Evolutionary conservation across 2,888 invertebrate species (phyloP).

Genomic region (Pilophorus perplexus): DNA sequence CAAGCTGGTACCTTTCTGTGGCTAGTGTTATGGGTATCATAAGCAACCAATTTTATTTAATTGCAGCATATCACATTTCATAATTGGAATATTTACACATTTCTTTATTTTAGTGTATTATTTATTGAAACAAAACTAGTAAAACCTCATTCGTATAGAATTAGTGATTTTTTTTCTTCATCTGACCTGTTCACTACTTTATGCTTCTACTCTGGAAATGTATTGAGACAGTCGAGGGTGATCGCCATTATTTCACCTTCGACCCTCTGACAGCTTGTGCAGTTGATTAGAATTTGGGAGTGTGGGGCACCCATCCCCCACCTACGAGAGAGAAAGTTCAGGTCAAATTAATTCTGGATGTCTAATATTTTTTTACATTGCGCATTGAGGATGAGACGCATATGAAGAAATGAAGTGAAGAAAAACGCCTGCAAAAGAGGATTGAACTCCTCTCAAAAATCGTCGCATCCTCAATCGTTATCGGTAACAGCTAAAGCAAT

Average conservation of each 20-base stretch:
- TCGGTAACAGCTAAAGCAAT: too few relatives aligned
- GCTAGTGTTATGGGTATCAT: slow-evolving; percentile 14
- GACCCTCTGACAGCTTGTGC: slow-evolving; percentile 50
- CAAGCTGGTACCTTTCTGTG: slow-evolving; percentile 24
- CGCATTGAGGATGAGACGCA: too few relatives aligned
- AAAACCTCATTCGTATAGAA: too few relatives aligned
- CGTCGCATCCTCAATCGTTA: too few relatives aligned
- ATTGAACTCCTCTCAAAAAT: too few relatives aligned
- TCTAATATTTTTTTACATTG: too few relatives aligned
- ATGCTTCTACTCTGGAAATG: slow-evolving; percentile 7
- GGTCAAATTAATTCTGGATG: too few relatives aligned
- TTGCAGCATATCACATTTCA: slow-evolving; percentile 33
- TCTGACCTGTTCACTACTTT: background rate
- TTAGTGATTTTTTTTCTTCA: slow-evolving; percentile 4
- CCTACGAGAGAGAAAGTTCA: slow-evolving; percentile 39
- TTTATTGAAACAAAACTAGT: background rate
- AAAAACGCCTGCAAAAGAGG: too few relatives aligned
- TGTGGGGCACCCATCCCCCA: slow-evolving; percentile 43
- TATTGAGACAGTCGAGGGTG: slow-evolving; percentile 34
- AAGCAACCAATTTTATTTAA: slow-evolving; percentile 42
- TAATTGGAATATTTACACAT: background rate
- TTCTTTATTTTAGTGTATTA: slow-evolving; percentile 9
- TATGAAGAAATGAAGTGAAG: too few relatives aligned
- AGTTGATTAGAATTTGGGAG: slow-evolving; percentile 50
- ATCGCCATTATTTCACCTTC: slow-evolving; percentile 57